These are phyloP conservation scores for Xylota sylvarum DNA, from an alignment of 2,888 invertebrate genomes.

Conservation along the genomic window DNA sequence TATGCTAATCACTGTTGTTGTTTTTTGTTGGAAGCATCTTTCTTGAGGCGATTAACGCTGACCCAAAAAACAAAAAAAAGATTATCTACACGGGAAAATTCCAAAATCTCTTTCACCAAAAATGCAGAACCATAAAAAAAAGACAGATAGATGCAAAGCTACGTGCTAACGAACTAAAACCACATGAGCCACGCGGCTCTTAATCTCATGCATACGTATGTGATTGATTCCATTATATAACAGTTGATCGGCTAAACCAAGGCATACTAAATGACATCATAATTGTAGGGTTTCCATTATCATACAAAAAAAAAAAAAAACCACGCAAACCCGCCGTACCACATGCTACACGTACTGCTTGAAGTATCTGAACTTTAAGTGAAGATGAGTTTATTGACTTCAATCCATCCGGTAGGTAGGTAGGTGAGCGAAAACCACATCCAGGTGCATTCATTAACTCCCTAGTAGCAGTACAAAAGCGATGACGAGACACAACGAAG, in stretches of 20 bases:
- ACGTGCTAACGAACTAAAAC: constrained; percentile 1
- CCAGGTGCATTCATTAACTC: constrained; percentile 30
- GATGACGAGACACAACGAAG: neutral
- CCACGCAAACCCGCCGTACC: neutral
- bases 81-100: neutral
- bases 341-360: neutral
- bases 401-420: neutral
- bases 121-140: neutral
- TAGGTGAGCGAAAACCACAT: constrained; percentile 53
- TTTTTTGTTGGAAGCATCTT: neutral
- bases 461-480: neutral
- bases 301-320: neutral
- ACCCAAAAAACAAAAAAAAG: constrained; percentile 30
- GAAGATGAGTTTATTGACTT: constrained; percentile 52
- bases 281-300: constrained; percentile 37
- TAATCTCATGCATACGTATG: neutral
- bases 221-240: constrained; percentile 38
- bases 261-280: constrained; percentile 33
- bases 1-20: constrained; percentile 34
- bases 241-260: constrained; percentile 11
- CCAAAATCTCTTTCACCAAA: neutral
- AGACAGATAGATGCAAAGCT: neutral
- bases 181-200: neutral
- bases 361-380: constrained; percentile 22
- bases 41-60: constrained; percentile 23